These are phyloP conservation scores for Nipponacmea schrenckii DNA, from an alignment of 2,888 invertebrate genomes.

Conservation along the genomic window DNA sequence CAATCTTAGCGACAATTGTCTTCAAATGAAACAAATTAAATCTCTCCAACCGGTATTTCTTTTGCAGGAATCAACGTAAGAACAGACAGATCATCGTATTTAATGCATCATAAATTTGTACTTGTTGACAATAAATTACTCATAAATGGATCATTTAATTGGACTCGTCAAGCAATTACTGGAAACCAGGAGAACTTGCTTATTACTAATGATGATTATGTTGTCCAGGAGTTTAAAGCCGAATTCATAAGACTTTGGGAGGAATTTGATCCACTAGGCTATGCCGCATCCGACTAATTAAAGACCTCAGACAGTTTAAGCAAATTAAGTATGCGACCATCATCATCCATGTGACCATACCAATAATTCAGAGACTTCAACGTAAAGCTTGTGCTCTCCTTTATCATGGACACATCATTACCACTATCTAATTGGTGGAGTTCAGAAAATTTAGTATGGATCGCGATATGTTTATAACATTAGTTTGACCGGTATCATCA, in stretches of 20 bases:
- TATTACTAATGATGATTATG: conserved; percentile 72
- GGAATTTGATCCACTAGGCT: conserved; percentile 44
- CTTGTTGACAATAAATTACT: conserved; percentile 74
- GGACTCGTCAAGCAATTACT: conserved; percentile 77
- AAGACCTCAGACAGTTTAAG: neutral
- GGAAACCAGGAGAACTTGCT: conserved; percentile 78
- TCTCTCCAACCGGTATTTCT: neutral
- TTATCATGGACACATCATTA: no score
- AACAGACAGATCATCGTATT: conserved; percentile 66
- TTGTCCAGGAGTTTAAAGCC: conserved; percentile 71
- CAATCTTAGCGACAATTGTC: no score
- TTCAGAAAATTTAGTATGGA: no score
- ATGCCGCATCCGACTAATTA: conserved; percentile 5
- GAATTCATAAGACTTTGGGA: conserved; percentile 77
- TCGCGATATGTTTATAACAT: no score
- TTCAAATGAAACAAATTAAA: no score
- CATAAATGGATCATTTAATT: conserved; percentile 79
- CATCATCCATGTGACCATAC: no score
- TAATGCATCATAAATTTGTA: conserved; percentile 86
- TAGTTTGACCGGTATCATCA: no score
- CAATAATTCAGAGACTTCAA: no score
- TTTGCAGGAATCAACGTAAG: conserved; percentile 65
- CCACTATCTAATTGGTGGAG: no score
- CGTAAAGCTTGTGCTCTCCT: no score
- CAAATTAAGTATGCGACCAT: no score